A percentile compares a stretch with the other conserved stretches of the same genome.
Conservation (phyloP, 2,888 invertebrate genomes). For the Parnassius smintheus region DNA sequence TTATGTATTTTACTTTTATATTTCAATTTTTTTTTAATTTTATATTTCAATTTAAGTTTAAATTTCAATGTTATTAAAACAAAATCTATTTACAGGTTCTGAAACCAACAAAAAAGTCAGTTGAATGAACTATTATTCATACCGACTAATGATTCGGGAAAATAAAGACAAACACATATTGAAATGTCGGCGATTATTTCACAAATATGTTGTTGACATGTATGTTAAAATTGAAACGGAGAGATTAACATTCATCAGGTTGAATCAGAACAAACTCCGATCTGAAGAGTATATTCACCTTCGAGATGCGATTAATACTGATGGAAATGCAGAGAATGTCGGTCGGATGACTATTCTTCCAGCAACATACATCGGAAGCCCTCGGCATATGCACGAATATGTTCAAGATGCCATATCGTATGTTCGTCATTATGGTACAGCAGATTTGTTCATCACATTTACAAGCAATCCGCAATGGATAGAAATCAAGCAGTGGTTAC, state of each 20-base stretch:
- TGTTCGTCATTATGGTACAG: background rate
- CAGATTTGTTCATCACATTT: background rate
- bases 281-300: constrained; percentile 38
- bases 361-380: no score
- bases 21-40: no score
- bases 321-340: constrained; percentile 36
- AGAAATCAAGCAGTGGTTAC: background rate
- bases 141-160: no score
- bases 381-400: no score
- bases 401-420: background rate
- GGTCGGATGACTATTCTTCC: no score
- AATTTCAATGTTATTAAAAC: background rate
- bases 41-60: no score
- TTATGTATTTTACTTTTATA: no score
- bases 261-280: constrained; percentile 34
- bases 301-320: constrained; percentile 36
- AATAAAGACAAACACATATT: constrained; percentile 30
- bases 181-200: constrained; percentile 32
- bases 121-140: no score
- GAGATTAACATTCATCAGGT: constrained; percentile 33
- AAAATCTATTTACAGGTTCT: background rate
- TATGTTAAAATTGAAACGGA: constrained; percentile 30
- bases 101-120: no score
- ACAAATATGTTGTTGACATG: background rate
- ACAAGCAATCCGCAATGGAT: background rate